Evolutionary conservation across 1,140 invertebrate genomes (phyloP).

Genomic region (Probaryconus sp.): DNA sequence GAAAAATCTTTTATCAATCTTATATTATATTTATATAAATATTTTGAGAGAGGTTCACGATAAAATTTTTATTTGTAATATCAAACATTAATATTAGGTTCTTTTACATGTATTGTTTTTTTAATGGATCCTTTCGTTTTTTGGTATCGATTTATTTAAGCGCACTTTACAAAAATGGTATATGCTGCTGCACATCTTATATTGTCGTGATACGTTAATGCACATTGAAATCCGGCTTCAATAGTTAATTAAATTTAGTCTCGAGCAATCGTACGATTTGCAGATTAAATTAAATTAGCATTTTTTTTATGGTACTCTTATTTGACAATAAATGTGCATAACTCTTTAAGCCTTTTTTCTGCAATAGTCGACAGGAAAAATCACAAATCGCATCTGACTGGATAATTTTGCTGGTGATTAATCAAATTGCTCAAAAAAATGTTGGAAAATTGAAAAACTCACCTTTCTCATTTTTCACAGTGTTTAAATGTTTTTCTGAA

Average conservation of each 20-base stretch:
- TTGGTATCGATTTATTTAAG: conserved; percentile 26
- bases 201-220: conserved; percentile 24
- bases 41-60: too few relatives aligned
- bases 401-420: not conserved
- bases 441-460: conserved; percentile 8
- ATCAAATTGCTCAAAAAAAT: not conserved
- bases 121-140: too few relatives aligned
- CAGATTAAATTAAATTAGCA: conserved; percentile 6
- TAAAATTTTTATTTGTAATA: too few relatives aligned
- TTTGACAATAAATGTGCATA: not conserved
- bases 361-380: conserved; percentile 1
- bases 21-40: too few relatives aligned
- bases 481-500: conserved; percentile 10
- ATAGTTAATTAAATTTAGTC: conserved; percentile 17
- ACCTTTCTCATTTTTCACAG: conserved; percentile 18
- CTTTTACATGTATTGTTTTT: too few relatives aligned
- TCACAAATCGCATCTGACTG: not conserved
- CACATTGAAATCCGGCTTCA: conserved; percentile 21
- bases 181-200: conserved; percentile 21
- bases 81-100: too few relatives aligned
- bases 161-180: conserved; percentile 40
- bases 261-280: conserved; percentile 29
- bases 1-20: too few relatives aligned
- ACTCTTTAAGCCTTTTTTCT: not conserved
- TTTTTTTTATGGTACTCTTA: conserved; percentile 16